These are phyloP conservation scores for Brachypterus glaber DNA, from an alignment of 2,888 invertebrate genomes.

Conservation along the genomic window DNA sequence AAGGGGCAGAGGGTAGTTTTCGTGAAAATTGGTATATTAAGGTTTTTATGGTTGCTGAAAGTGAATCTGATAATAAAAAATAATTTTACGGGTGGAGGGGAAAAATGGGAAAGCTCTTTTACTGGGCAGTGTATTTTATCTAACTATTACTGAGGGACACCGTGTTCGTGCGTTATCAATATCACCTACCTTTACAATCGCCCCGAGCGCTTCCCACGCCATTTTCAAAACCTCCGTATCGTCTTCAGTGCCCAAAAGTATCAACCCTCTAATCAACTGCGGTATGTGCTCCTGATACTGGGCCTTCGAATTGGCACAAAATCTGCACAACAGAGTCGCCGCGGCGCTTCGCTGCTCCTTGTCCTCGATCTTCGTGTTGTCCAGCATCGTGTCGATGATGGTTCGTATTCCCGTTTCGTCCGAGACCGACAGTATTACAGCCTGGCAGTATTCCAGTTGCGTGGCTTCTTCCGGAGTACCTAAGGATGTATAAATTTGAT, in stretches of 20 bases:
- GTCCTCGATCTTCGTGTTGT: constrained; percentile 58
- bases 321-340: constrained; percentile 77
- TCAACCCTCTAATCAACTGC: constrained; percentile 76
- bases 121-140: no score
- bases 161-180: no score
- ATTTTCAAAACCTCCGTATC: constrained; percentile 75
- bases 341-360: constrained; percentile 66
- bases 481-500: no score
- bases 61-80: no score
- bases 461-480: constrained; percentile 28
- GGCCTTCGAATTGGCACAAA: constrained; percentile 80
- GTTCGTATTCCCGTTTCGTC: constrained; percentile 82
- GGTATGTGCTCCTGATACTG: constrained; percentile 82
- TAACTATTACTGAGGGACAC: no score
- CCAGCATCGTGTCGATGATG: constrained; percentile 77
- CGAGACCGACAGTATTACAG: constrained; percentile 82
- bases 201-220: constrained; percentile 85
- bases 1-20: no score
- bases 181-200: constrained; percentile 68
- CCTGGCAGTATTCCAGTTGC: constrained; percentile 86
- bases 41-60: no score
- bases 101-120: no score
- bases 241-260: constrained; percentile 72
- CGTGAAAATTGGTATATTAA: no score
- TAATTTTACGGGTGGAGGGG: no score